A percentile compares a stretch with the other conserved stretches of the same genome.
Evolutionary conservation across 2,797 vertebrate species (phyloP).

Genomic region (Molossus alvarezi): DNA sequence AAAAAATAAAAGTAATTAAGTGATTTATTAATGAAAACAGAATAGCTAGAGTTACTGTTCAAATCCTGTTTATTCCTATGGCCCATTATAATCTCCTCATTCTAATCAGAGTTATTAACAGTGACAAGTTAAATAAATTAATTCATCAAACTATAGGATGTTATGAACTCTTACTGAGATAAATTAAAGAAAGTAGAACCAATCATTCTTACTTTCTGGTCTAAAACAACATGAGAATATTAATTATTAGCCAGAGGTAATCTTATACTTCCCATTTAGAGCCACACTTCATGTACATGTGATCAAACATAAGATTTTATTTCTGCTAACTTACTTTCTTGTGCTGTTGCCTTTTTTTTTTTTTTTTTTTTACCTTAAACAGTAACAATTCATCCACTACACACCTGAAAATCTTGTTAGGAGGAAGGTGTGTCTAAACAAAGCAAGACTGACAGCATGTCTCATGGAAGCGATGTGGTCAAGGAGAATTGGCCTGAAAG

Average conservation of each 20-base stretch:
- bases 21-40: constrained; percentile 79
- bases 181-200: constrained; percentile 90
- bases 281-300: neutral
- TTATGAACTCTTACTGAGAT: constrained; percentile 91
- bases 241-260: constrained; percentile 86
- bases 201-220: constrained; percentile 88
- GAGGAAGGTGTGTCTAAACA: neutral
- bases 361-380: neutral
- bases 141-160: constrained; percentile 91
- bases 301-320: constrained; percentile 47
- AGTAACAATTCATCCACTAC: neutral
- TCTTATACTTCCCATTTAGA: constrained; percentile 76
- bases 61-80: constrained; percentile 80
- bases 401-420: neutral
- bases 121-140: constrained; percentile 92
- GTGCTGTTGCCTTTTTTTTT: accelerated
- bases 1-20: constrained; percentile 77
- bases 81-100: constrained; percentile 87
- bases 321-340: neutral
- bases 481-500: constrained; percentile 61
- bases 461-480: constrained; percentile 61
- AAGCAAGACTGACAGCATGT: constrained; percentile 52
- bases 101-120: constrained; percentile 90
- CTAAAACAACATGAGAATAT: constrained; percentile 88
- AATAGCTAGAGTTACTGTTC: constrained; percentile 83